Conservation (phyloP, 2,797 vertebrate species). For the Sphenodon punctatus region DNA sequence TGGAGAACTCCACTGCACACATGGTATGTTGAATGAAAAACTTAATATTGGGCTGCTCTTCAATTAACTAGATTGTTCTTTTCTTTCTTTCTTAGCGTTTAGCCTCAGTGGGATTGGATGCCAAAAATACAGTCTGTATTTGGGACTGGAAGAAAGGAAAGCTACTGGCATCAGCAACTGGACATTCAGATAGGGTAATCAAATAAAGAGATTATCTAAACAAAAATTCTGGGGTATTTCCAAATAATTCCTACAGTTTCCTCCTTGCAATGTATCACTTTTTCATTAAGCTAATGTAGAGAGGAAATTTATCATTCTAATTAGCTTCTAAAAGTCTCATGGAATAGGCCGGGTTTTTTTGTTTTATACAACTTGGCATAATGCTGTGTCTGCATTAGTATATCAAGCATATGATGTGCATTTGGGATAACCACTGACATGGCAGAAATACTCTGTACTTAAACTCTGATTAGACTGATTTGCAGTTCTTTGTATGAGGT, state of each 20-base stretch:
- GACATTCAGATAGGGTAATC: slow-evolving; percentile 93
- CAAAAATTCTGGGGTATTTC: background rate
- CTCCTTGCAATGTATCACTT: background rate
- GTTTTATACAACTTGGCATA: background rate
- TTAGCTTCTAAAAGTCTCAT: background rate
- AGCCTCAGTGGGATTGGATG: slow-evolving; percentile 92
- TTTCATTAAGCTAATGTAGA: background rate
- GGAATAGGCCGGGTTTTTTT: background rate
- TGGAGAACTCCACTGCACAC: background rate
- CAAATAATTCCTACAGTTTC: accelerated
- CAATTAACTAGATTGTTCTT: slow-evolving; percentile 40
- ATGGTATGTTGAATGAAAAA: background rate
- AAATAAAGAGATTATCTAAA: background rate
- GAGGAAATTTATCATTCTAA: background rate
- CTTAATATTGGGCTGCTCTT: background rate
- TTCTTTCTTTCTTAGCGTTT: slow-evolving; percentile 78
- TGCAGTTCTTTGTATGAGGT: background rate
- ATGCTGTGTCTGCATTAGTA: background rate
- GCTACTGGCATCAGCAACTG: slow-evolving; percentile 89
- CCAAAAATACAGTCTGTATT: slow-evolving; percentile 94
- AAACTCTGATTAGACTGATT: background rate
- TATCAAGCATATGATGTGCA: background rate
- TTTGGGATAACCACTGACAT: background rate
- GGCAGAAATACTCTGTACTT: background rate
- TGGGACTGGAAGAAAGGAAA: slow-evolving; percentile 97